Evolutionary conservation across 2,113 vertebrate species (phyloP).

Genomic region (Tupaia chinensis): DNA sequence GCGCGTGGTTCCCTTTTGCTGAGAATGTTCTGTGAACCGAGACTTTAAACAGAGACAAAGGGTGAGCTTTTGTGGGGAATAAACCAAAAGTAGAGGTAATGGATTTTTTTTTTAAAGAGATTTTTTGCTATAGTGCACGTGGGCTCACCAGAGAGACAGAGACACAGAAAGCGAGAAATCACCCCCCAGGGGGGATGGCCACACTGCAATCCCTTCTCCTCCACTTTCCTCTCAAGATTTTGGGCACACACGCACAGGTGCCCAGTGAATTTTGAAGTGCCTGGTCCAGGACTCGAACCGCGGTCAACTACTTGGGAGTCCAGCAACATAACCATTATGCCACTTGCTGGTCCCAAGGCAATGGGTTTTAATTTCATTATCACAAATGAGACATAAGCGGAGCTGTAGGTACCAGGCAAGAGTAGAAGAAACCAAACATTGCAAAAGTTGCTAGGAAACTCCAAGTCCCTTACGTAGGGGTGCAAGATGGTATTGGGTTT

Average conservation of each 20-base stretch:
- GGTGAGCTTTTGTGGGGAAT: background rate
- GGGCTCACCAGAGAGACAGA: no score
- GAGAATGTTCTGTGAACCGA: background rate
- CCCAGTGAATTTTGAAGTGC: no score
- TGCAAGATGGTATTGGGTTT: background rate
- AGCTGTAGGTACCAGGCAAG: background rate
- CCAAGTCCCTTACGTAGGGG: background rate
- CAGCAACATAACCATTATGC: no score
- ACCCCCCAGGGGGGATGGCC: no score
- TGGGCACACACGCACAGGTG: no score
- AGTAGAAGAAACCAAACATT: background rate
- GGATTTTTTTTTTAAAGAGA: no score
- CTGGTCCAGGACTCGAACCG: no score
- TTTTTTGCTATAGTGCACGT: no score
- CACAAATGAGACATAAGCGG: background rate
- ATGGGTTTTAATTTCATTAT: slow-evolving; percentile 43
- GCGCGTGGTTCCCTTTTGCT: background rate
- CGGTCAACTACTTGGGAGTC: no score
- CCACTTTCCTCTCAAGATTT: no score
- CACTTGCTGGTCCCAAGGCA: background rate
- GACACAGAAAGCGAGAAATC: no score
- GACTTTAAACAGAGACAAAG: background rate
- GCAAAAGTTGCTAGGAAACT: background rate
- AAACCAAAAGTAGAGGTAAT: slow-evolving; percentile 8
- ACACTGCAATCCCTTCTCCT: no score